phyloP scores from a whole-genome alignment of 2,888 invertebrate genomes.

The Embidobia sp. region DNA sequence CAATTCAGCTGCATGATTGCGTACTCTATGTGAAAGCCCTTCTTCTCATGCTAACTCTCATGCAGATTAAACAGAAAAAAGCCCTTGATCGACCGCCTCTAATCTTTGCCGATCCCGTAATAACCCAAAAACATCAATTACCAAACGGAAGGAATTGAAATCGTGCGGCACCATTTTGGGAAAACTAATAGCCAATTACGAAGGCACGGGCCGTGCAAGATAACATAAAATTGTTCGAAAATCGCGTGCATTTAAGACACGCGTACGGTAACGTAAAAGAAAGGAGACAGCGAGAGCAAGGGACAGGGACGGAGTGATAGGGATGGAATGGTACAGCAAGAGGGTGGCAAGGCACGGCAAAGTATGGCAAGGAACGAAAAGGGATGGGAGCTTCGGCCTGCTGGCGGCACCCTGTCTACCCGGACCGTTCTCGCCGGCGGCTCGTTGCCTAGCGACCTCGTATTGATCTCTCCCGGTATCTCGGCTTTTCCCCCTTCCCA shows the following conservation, averaged over 20 bases:
- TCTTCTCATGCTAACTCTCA: no score
- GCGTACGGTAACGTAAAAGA: constrained; percentile 13
- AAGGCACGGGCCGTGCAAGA: constrained; percentile 30
- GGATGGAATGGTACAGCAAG: constrained; percentile 51
- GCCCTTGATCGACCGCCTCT: no score
- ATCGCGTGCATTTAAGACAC: constrained; percentile 50
- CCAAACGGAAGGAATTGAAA: constrained; percentile 30
- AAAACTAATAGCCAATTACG: constrained; percentile 39
- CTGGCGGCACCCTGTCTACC: constrained; percentile 84
- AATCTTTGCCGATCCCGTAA: no score
- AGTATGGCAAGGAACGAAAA: constrained; percentile 50
- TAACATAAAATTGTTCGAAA: constrained; percentile 48
- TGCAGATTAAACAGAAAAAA: no score
- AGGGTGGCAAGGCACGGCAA: constrained; percentile 54
- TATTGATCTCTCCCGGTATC: constrained; percentile 81
- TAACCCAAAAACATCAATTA: no score
- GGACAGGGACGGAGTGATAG: constrained; percentile 20
- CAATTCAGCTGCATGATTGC: no score
- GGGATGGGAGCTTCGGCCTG: constrained; percentile 82
- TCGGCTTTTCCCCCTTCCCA: constrained; percentile 76
- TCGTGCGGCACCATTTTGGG: constrained; percentile 6
- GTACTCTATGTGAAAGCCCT: no score
- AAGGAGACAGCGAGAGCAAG: constrained; percentile 5
- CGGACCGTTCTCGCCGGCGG: constrained; percentile 82
- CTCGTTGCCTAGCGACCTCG: constrained; percentile 82